Percentiles rank a stretch among this genome's conserved stretches.
phyloP scores from a whole-genome alignment of 2,888 invertebrate genomes.

The Matsumyia berberina region DNA sequence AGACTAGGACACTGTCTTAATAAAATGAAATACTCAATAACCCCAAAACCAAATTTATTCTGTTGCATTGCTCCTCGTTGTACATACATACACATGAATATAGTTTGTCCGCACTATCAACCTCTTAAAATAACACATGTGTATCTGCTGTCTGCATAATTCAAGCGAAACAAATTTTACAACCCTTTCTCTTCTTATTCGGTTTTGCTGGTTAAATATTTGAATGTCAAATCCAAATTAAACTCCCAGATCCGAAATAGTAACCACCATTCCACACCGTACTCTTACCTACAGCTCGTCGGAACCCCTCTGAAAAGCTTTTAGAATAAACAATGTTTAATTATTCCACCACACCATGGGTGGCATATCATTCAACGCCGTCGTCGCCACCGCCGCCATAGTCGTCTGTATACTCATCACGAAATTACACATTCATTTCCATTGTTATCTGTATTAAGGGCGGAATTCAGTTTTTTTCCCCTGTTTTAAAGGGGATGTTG shows the following conservation, averaged over 20 bases:
- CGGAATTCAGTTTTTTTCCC: conserved; percentile 58
- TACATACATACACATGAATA: too few relatives aligned
- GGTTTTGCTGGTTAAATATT: conserved; percentile 43
- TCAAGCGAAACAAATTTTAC: conserved; percentile 27
- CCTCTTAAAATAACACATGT: too few relatives aligned
- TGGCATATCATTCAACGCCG: conserved; percentile 49
- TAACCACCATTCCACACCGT: conserved; percentile 20
- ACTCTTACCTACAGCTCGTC: not conserved
- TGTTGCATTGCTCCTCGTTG: too few relatives aligned
- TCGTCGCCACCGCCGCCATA: conserved; percentile 33
- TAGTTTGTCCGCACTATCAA: too few relatives aligned
- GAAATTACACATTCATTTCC: conserved; percentile 73
- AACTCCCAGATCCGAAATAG: conserved; percentile 41
- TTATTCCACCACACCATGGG: conserved; percentile 70
- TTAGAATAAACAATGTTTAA: conserved; percentile 77
- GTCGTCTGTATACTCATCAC: conserved; percentile 51
- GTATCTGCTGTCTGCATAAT: not conserved
- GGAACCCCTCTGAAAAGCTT: conserved; percentile 54
- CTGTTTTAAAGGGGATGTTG: conserved; percentile 20
- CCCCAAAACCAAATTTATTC: too few relatives aligned
- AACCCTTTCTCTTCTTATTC: conserved; percentile 29
- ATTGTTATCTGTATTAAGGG: conserved; percentile 72
- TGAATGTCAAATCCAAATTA: conserved; percentile 59
- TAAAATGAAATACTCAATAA: too few relatives aligned
- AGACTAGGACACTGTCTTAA: too few relatives aligned